Evolutionary conservation across 2,797 vertebrate species (phyloP), one percentile per base, ranked within the genome.

Genomic region (Smutsia gigantea): DNA sequence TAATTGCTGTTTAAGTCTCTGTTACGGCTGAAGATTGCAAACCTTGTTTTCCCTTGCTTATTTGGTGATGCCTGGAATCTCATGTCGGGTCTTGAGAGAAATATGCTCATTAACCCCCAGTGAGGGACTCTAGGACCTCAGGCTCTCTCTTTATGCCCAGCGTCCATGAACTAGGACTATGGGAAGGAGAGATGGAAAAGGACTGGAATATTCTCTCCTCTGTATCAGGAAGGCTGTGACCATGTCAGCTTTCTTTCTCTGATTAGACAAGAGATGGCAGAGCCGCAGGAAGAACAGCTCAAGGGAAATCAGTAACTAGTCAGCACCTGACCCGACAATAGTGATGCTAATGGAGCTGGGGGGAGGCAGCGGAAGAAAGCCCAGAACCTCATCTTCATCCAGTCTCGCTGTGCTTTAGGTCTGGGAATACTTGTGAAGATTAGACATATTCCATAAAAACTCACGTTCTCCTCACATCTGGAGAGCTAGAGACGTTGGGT

Each of bases 101-200:
- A 94, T 55, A 51, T 42, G 74, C 66, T 86, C 46, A 75, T 69
- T 92, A 92, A 68, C 9, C 27, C 4, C 49, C 49, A n/a, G 21
- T 0, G 14, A 92, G 90, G 42, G 51, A 55, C 79, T 59, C 57
- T 57, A 57, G n/a, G 57, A 75, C 72, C 42, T 81, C 27, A 53
- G 81, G 75, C 15, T 95, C 82, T 95, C 92, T 72, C 81, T 89
- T 95, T 39, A 89, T 17, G 84, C 42, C 27, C 19, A 90, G 63
- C 8, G 8, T 46, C 77, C 66, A 18, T 57, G 55, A 92, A 93
- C 55, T 74, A 82, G n/a, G 34, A 91, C 91, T 5, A 39, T 74
- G 46, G 59, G 55, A 88, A 77, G 89, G 74, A 72, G 42, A 66
- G 51, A 66, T 63, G 29, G 87, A 87, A 89, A 57, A 27, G 51